Evolutionary conservation across 2,888 invertebrate species (phyloP), one percentile per base, ranked within the genome.

Genomic region (Thereva unica): DNA sequence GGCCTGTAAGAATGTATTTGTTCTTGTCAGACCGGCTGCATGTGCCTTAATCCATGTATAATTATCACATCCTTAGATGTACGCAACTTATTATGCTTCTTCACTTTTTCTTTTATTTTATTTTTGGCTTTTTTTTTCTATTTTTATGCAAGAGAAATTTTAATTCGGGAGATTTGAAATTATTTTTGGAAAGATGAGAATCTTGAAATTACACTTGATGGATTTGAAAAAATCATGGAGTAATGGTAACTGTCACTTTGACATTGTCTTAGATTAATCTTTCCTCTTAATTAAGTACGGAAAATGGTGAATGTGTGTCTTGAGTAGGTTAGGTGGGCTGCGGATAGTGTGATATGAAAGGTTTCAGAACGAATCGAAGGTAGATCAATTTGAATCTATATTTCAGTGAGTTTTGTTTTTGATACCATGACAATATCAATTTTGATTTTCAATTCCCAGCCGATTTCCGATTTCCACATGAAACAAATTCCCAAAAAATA

Each of bases 21-120:
- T 80, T 80, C 77, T 77, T 80, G 80, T 80, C 80, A 79, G 76
- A 75, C 73, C 73, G 75, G 72, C 77, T 76, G 78, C 78, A 76
- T 77, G 76, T 76, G 76, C 75, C 74, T 72, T 70, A 71, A 71
- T 72, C 72, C 71, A 44, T 65, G 63, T 45, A 56, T 65, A 65
- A 65, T 65, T 65, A 65, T 56, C 65, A 65, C 65, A 55, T 65
- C 55, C 55, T 65, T 65, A 64, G 56, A 65, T 35, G 37, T 49
- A 50, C 35, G 41, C 40, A 61, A 40, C 8, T 50, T 41, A 50
- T 61, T 61, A 50, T 61, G 49, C 34, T 34, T 61, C 49, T 61
- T 41, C 50, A 61, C 61, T 41, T 34, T 12, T 5, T 23, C 7
- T 10, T 10, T 10, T 37, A 9, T 59, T 10, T 35, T 41, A 8